Base-by-base conservation (phyloP, 2,113 vertebrate species). In the Forbesichthys agassizii region DNA sequence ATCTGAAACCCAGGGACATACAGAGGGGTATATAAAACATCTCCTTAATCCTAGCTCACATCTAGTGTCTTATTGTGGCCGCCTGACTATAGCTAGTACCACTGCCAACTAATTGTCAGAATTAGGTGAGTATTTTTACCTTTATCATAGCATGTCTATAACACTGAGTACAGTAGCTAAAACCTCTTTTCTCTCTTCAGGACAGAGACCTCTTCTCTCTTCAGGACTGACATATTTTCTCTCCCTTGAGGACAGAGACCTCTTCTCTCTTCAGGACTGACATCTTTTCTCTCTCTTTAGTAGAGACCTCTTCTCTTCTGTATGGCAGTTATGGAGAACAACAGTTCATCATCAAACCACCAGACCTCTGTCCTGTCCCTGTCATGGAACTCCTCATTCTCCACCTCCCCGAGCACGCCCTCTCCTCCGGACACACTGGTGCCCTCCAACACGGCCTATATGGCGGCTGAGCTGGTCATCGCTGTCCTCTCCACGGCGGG, bases 391-490 rank as follows among this genome's bases (percentile, higher is more conserved):
- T 56, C 16, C 65, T 11, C 47, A 14, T 49, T 60, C 66, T 16
- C 56, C 53, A 4, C 58, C 42, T 1, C 33, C n/a, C n/a, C 72
- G 5, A 6, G 56, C 0, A 20, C 63, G 0, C 52, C 71, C n/a
- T 49, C 64, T 0, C 12, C 73, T 6, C 9, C 33, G 1, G 70
- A 84, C 18, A 4, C 71, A 42, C 62, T 64, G 16, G 64, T 76
- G 3, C 82, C 84, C 49, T 71, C 88, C 4, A 92, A 93, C 2
- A 20, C 82, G 10, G 77, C 88, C 0, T 94, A 94, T 84, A 84
- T 88, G 67, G 66, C 51, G 6, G 90, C 88, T 0, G 93, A 94
- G 78, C 84, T 94, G 0, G 3, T 84, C 61, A 93, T 94, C 2
- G 92, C 93, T 11, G 69, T 83, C 27, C 78, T 91, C 9, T 93